phyloP scores from a whole-genome alignment of 2,797 vertebrate species.

The Alfaro cultratus region DNA sequence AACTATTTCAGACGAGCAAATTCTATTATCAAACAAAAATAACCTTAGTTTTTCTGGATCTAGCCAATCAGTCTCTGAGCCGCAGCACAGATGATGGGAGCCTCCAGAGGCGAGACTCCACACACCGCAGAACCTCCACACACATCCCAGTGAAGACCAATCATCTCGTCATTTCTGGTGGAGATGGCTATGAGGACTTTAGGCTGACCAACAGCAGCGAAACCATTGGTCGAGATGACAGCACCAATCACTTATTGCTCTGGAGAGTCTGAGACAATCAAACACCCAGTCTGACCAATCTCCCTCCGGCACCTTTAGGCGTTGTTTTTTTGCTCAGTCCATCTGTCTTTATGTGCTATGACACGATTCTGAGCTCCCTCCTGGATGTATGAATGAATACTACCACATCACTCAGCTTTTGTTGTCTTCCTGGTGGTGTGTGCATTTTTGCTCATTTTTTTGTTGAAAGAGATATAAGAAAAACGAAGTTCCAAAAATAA shows the following conservation, averaged over 20 bases:
- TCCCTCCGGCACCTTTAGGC: constrained; percentile 36
- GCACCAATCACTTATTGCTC: constrained; percentile 96
- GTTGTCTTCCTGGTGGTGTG: constrained; percentile 51
- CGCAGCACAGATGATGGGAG: constrained; percentile 71
- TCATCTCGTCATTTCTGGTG: constrained; percentile 94
- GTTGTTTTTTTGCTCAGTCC: constrained; percentile 62
- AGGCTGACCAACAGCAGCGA: constrained; percentile 94
- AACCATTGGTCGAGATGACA: constrained; percentile 95
- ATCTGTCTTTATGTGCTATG: constrained; percentile 73
- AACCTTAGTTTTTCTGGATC: background rate
- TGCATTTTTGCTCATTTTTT: constrained; percentile 44
- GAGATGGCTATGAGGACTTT: constrained; percentile 97
- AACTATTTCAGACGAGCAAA: background rate
- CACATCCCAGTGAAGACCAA: constrained; percentile 85
- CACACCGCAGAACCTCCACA: constrained; percentile 81
- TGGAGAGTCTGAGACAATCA: constrained; percentile 89
- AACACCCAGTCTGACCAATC: background rate
- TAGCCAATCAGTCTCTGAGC: constrained; percentile 77
- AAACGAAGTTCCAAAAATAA: constrained; percentile 15
- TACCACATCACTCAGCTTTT: constrained; percentile 47
- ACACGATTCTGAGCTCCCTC: constrained; percentile 50
- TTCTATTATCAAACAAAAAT: background rate
- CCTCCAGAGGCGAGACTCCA: constrained; percentile 84
- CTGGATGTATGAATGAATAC: constrained; percentile 45
- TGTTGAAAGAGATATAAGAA: constrained; percentile 29